These are phyloP conservation scores for Microctonus hyperodae DNA, from an alignment of 2,888 invertebrate species.

Conservation along the genomic window DNA sequence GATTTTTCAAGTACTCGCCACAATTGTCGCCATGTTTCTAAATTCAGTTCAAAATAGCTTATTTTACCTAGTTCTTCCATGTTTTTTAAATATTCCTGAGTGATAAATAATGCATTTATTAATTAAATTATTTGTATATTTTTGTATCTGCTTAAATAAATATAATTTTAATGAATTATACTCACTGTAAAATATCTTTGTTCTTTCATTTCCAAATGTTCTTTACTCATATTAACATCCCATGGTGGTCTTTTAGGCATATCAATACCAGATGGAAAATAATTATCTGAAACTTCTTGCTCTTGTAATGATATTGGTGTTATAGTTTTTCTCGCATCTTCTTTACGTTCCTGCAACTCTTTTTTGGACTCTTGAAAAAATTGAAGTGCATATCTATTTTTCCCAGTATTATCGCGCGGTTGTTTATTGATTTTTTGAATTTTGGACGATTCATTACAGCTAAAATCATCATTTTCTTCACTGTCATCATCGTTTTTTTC, in stretches of 20 bases:
- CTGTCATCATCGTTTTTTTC: slow-evolving; percentile 56
- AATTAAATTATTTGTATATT: slow-evolving; percentile 12
- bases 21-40: slow-evolving; percentile 95
- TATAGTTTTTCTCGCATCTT: slow-evolving; percentile 70
- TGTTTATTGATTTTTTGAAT: slow-evolving; percentile 73
- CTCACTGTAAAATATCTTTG: slow-evolving; percentile 81
- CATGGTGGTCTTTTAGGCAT: slow-evolving; percentile 89
- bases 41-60: slow-evolving; percentile 90
- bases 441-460: slow-evolving; percentile 37
- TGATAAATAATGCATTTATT: slow-evolving; percentile 1
- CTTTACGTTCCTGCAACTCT: slow-evolving; percentile 74
- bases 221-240: slow-evolving; percentile 78
- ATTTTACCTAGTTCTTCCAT: slow-evolving; percentile 73
- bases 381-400: slow-evolving; percentile 79
- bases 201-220: slow-evolving; percentile 79
- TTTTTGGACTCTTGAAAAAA: slow-evolving; percentile 82
- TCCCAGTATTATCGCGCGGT: slow-evolving; percentile 64
- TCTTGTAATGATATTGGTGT: slow-evolving; percentile 68
- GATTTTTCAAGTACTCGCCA: slow-evolving; percentile 97
- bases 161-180: too few species aligned
- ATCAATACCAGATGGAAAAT: slow-evolving; percentile 73
- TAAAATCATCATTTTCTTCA: slow-evolving; percentile 45
- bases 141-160: too few species aligned
- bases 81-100: slow-evolving; percentile 76
- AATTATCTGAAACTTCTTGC: slow-evolving; percentile 75